Evolutionary conservation across 2,797 vertebrate genomes (phyloP).

Genomic region (Lagocephalus sceleratus): DNA sequence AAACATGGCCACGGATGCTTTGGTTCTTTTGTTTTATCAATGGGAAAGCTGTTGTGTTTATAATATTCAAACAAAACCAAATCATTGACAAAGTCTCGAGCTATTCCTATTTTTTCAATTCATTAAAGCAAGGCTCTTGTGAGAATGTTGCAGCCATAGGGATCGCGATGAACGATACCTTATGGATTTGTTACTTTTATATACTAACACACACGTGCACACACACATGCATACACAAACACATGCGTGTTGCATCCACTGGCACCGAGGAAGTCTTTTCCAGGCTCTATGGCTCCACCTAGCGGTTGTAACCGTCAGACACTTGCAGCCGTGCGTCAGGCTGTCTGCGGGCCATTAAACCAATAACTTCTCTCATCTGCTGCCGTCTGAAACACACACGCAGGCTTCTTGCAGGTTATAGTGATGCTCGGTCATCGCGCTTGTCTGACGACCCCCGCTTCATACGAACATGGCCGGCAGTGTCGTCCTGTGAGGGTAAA

Average conservation of each 20-base stretch:
- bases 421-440: slow-evolving; percentile 20
- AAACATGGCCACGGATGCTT: slow-evolving; percentile 6
- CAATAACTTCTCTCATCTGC: slow-evolving; percentile 49
- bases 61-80: not conserved
- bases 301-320: no score
- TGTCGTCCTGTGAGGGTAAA: slow-evolving; percentile 35
- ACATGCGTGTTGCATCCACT: no score
- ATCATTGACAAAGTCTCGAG: no score
- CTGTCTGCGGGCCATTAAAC: slow-evolving; percentile 57
- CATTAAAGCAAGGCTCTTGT: no score
- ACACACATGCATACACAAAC: no score
- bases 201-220: no score
- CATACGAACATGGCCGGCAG: slow-evolving; percentile 51
- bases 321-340: slow-evolving; percentile 18
- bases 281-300: no score
- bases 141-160: no score
- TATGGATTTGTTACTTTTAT: no score
- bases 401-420: slow-evolving; percentile 37
- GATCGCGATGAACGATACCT: no score
- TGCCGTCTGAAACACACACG: slow-evolving; percentile 41
- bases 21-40: slow-evolving; percentile 6
- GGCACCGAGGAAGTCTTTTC: no score
- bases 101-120: no score
- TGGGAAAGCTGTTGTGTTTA: slow-evolving; percentile 21
- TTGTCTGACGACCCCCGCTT: slow-evolving; percentile 42